Evolutionary conservation across 2,888 invertebrate species (phyloP).

Genomic region (Halictus quadricinctus): DNA sequence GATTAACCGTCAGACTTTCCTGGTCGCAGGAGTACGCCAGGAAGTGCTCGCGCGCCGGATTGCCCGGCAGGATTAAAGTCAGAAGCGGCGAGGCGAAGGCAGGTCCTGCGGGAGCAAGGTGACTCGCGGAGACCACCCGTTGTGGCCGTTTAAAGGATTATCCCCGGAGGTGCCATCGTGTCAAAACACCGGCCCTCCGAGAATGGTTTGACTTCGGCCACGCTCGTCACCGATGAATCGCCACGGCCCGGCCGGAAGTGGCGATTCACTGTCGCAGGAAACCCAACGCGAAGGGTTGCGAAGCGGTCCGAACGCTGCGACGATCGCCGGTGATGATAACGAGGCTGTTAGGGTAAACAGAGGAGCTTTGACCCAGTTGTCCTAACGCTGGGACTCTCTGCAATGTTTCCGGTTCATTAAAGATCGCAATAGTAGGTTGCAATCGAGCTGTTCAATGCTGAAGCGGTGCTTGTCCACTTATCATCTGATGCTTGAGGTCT

Average conservation of each 20-base stretch:
- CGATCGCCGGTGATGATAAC: conserved; percentile 13
- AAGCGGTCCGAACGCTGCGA: not conserved
- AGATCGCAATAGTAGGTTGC: not conserved
- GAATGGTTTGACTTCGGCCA: conserved; percentile 75
- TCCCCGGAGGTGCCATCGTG: conserved; percentile 78
- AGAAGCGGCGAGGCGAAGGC: conserved; percentile 22
- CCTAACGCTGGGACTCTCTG: not conserved
- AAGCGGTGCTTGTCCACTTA: too few species aligned
- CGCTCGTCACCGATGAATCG: conserved; percentile 23
- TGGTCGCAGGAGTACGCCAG: conserved; percentile 35
- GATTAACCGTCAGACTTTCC: conserved; percentile 65
- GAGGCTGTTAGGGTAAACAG: conserved; percentile 16
- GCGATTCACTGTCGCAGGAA: conserved; percentile 4
- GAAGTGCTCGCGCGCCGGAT: conserved; percentile 67
- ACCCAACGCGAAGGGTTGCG: not conserved
- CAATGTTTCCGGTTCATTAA: not conserved
- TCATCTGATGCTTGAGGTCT: too few species aligned
- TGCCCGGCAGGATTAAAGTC: conserved; percentile 67
- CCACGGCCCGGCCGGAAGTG: not conserved
- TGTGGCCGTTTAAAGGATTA: conserved; percentile 80
- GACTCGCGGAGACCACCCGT: conserved; percentile 73
- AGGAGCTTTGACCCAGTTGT: conserved; percentile 2
- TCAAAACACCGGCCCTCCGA: conserved; percentile 78
- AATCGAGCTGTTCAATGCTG: not conserved
- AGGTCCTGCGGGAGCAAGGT: conserved; percentile 54